Percentiles rank a stretch among this genome's conserved stretches.
phyloP scores from a whole-genome alignment of 2,888 invertebrate genomes.

The Drosophila meridiana region DNA sequence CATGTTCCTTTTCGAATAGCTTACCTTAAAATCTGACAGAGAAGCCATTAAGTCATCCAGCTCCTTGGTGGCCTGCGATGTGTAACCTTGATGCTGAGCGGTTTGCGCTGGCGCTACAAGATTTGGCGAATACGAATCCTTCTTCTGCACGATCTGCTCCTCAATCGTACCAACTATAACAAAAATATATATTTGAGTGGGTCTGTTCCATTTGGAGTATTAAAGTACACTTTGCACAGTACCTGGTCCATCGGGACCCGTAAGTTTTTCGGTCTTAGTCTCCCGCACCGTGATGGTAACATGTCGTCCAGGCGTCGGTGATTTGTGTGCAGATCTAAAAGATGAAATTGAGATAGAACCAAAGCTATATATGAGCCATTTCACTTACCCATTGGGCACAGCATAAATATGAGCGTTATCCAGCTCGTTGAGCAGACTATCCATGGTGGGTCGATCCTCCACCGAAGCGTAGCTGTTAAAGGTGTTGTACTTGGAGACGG shows the following conservation, averaged over 20 bases:
- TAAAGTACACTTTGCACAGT: constrained; percentile 7
- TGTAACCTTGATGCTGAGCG: constrained; percentile 74
- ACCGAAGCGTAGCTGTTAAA: constrained; percentile 76
- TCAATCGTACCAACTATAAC: constrained; percentile 80
- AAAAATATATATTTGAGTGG: neutral
- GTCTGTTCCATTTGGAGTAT: neutral
- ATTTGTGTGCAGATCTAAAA: constrained; percentile 76
- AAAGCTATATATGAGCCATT: rapidly evolving
- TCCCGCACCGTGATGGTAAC: constrained; percentile 87
- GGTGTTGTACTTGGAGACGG: constrained; percentile 85
- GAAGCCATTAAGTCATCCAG: constrained; percentile 98
- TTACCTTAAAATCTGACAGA: constrained; percentile 97
- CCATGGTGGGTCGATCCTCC: constrained; percentile 91
- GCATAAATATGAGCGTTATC: constrained; percentile 87
- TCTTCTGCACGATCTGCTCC: constrained; percentile 83
- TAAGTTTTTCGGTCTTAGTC: constrained; percentile 87
- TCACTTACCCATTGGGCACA: constrained; percentile 90
- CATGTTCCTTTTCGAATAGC: constrained; percentile 38
- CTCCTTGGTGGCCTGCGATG: constrained; percentile 96
- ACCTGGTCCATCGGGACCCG: constrained; percentile 84
- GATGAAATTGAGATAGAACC: neutral
- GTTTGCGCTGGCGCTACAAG: constrained; percentile 48
- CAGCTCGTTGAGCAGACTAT: constrained; percentile 95
- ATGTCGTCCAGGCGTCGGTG: constrained; percentile 85
- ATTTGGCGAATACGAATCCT: constrained; percentile 80